These are phyloP conservation scores for Cyprinus carpio DNA, from an alignment of 2,113 vertebrate genomes.

Conservation along the genomic window DNA sequence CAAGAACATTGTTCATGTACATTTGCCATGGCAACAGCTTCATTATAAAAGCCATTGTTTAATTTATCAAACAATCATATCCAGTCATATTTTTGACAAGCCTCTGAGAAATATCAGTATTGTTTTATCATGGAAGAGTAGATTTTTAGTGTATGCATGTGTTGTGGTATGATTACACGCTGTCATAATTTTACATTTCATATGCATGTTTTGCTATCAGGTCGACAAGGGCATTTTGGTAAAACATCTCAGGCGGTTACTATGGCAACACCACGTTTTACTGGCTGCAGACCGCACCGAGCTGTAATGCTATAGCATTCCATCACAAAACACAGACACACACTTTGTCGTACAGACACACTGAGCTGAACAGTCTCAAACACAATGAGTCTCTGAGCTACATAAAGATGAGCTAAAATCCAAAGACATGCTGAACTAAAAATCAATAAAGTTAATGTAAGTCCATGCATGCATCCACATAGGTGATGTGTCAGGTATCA, in stretches of 20 bases:
- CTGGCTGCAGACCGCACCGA: slow-evolving; percentile 65
- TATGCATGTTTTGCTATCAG: slow-evolving; percentile 57
- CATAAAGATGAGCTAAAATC: not conserved
- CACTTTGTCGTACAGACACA: slow-evolving; percentile 43
- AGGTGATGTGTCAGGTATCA: not conserved
- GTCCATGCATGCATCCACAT: not conserved
- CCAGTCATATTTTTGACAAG: not conserved
- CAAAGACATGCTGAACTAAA: slow-evolving; percentile 9
- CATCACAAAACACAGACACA: slow-evolving; percentile 66
- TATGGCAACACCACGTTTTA: slow-evolving; percentile 74
- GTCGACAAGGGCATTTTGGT: slow-evolving; percentile 62
- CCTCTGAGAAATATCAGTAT: not conserved
- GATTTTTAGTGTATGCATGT: not conserved
- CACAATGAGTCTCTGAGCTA: slow-evolving; percentile 38
- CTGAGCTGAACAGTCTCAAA: slow-evolving; percentile 46
- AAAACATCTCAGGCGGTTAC: slow-evolving; percentile 68
- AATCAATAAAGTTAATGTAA: not conserved
- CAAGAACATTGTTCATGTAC: slow-evolving; percentile 35
- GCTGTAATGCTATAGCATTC: slow-evolving; percentile 67
- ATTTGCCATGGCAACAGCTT: slow-evolving; percentile 53
- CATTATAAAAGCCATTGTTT: slow-evolving; percentile 37
- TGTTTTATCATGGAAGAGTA: not conserved
- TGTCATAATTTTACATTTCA: slow-evolving; percentile 54
- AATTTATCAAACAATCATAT: slow-evolving; percentile 38
- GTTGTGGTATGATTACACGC: slow-evolving; percentile 12